Conservation (phyloP, 2,797 vertebrate genomes). For the Holocentrus rufus region DNA sequence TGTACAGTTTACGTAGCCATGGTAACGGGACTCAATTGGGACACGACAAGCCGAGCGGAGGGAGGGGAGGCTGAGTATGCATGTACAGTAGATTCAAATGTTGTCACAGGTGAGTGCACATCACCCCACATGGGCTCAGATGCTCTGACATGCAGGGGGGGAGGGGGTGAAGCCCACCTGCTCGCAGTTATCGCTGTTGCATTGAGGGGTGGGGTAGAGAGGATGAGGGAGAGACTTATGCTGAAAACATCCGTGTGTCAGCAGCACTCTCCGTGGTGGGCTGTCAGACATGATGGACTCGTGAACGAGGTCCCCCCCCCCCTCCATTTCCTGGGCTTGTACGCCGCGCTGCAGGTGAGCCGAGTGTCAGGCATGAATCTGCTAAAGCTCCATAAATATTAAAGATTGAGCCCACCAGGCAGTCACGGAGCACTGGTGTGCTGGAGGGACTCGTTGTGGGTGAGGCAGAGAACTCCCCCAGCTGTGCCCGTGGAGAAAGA, state of each 20-base stretch:
- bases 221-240: conserved; percentile 34
- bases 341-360: conserved; percentile 64
- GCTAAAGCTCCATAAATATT: conserved; percentile 72
- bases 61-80: conserved; percentile 31
- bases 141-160: conserved; percentile 41
- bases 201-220: conserved; percentile 31
- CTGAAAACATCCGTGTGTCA: conserved; percentile 59
- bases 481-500: conserved; percentile 39
- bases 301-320: conserved; percentile 43
- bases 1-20: conserved; percentile 54
- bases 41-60: conserved; percentile 17
- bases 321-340: conserved; percentile 20
- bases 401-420: conserved; percentile 60
- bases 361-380: conserved; percentile 53
- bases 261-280: conserved; percentile 54
- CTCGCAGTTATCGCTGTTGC: conserved; percentile 36
- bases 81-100: conserved; percentile 39
- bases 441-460: conserved; percentile 24
- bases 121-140: conserved; percentile 46
- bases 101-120: conserved; percentile 60
- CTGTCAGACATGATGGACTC: conserved; percentile 54
- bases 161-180: conserved; percentile 2
- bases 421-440: conserved; percentile 54
- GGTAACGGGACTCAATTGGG: conserved; percentile 59
- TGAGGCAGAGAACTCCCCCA: conserved; percentile 46